These are phyloP conservation scores for Nestor notabilis DNA, from an alignment of 2,113 vertebrate genomes.

Conservation along the genomic window DNA sequence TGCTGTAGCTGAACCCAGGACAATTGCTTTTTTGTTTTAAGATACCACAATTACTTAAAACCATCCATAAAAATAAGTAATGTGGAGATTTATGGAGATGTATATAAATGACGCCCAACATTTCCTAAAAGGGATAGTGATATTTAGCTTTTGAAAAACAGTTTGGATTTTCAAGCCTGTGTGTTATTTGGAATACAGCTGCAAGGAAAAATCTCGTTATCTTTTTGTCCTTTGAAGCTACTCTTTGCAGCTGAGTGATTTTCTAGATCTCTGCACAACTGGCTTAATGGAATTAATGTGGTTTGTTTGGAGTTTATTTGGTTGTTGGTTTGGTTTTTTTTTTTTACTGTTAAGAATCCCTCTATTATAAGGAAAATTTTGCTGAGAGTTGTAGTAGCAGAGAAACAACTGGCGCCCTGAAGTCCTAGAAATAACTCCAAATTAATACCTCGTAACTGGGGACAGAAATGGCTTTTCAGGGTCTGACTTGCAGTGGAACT, in stretches of 20 bases:
- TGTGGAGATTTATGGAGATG: background rate
- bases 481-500: background rate
- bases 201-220: background rate
- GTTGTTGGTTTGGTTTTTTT: background rate
- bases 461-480: constrained; percentile 18
- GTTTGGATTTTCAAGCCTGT: background rate
- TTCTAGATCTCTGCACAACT: background rate
- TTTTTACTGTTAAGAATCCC: background rate
- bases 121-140: background rate
- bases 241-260: background rate
- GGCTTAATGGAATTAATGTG: background rate
- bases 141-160: background rate
- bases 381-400: background rate
- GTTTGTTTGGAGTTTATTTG: background rate
- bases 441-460: background rate
- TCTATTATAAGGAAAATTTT: background rate
- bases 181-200: background rate
- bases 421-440: background rate
- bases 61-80: background rate
- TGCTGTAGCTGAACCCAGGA: too few species aligned
- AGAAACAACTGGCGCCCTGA: background rate
- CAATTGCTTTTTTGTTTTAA: background rate
- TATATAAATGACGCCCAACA: background rate
- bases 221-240: background rate
- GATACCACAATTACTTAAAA: background rate